Percentiles rank a stretch among this genome's conserved stretches.
phyloP scores from a whole-genome alignment of 1,140 invertebrate genomes.

The Drosophila triauraria region DNA sequence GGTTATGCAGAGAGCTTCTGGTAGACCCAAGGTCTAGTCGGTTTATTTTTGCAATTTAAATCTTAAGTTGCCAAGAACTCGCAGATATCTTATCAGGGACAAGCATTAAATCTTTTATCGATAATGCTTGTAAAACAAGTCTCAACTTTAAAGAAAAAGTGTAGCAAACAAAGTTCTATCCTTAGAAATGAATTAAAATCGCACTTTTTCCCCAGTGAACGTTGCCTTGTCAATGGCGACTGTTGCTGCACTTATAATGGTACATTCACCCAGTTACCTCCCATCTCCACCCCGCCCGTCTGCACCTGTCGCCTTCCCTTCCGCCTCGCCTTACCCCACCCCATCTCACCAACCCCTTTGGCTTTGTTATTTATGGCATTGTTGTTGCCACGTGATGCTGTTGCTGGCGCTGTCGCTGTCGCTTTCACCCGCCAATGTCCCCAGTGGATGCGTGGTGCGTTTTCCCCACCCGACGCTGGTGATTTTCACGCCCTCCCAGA shows the following conservation, averaged over 20 bases:
- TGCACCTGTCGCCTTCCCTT: conserved; percentile 39
- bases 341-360: conserved; percentile 29
- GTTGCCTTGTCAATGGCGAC: conserved; percentile 56
- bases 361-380: conserved; percentile 82
- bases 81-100: too few relatives aligned
- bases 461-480: conserved; percentile 41
- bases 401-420: conserved; percentile 13
- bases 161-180: neutral
- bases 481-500: conserved; percentile 25
- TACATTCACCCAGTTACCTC: conserved; percentile 57
- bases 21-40: too few relatives aligned
- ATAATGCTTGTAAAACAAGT: too few relatives aligned
- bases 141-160: neutral
- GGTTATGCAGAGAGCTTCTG: too few relatives aligned
- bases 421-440: conserved; percentile 26
- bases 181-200: neutral
- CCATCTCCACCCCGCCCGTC: conserved; percentile 13
- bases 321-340: conserved; percentile 1
- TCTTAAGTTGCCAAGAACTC: too few relatives aligned
- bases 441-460: conserved; percentile 66
- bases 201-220: conserved; percentile 1
- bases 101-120: too few relatives aligned
- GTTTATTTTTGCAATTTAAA: too few relatives aligned
- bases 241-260: conserved; percentile 66
- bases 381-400: conserved; percentile 63